These are phyloP conservation scores for Spilosoma lubricipeda DNA, from an alignment of 2,888 invertebrate genomes.

Conservation along the genomic window DNA sequence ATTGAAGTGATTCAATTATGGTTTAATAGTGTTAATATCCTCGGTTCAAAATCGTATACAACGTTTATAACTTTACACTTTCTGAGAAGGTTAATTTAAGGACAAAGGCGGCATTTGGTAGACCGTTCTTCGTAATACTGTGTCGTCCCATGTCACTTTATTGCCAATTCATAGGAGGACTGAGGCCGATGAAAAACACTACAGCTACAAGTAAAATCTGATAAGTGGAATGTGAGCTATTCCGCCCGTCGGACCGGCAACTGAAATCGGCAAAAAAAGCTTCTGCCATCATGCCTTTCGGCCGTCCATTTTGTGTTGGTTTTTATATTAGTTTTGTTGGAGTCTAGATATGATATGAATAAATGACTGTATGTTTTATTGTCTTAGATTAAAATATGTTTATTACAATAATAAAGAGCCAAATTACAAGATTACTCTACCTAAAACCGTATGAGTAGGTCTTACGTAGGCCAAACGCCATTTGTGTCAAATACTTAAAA, in stretches of 20 bases:
- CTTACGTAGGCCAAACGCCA: neutral
- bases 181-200: slow-evolving; percentile 51
- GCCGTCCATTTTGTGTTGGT: slow-evolving; percentile 19
- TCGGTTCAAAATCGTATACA: slow-evolving; percentile 12
- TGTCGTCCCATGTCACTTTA: slow-evolving; percentile 49
- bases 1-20: neutral
- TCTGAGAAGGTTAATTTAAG: slow-evolving; percentile 40
- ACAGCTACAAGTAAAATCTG: slow-evolving; percentile 56
- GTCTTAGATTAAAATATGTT: neutral
- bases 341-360: neutral
- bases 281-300: slow-evolving; percentile 22
- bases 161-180: slow-evolving; percentile 45
- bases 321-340: slow-evolving; percentile 5
- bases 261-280: slow-evolving; percentile 47
- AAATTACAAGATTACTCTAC: neutral
- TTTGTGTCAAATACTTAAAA: neutral
- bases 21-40: slow-evolving; percentile 5
- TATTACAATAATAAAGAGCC: neutral
- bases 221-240: slow-evolving; percentile 56
- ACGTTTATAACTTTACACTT: slow-evolving; percentile 29
- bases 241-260: slow-evolving; percentile 32
- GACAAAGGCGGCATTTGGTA: slow-evolving; percentile 52
- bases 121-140: slow-evolving; percentile 13
- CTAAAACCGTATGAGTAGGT: neutral
- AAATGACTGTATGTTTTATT: slow-evolving; percentile 1